A percentile compares a stretch with the other conserved stretches of the same genome.
Evolutionary conservation across 2,113 vertebrate genomes (phyloP).

Genomic region (Setophaga kirtlandii): DNA sequence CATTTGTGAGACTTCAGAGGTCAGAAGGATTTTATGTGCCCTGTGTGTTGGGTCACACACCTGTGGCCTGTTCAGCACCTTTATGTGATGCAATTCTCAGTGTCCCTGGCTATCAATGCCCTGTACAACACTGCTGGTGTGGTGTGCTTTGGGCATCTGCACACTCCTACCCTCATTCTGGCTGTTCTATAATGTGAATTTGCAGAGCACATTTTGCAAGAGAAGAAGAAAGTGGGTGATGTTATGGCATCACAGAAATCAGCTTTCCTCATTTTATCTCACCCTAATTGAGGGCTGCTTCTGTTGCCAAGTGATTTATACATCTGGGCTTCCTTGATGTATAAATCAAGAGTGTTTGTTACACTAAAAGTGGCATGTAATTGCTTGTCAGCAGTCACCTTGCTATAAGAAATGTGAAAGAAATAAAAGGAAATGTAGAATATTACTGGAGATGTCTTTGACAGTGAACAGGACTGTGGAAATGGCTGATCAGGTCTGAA

Average conservation of each 20-base stretch:
- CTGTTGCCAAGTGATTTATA: constrained; percentile 14
- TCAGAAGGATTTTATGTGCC: background rate
- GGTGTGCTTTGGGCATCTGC: background rate
- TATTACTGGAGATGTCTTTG: background rate
- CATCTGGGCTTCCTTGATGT: background rate
- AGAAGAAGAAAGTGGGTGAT: background rate
- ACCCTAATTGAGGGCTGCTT: constrained; percentile 4
- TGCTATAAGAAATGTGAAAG: background rate
- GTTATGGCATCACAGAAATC: background rate
- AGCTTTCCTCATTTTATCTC: background rate
- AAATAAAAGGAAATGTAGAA: constrained; percentile 3
- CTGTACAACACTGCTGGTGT: background rate
- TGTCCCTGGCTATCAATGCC: background rate
- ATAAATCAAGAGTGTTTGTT: constrained; percentile 25
- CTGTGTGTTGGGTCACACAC: background rate
- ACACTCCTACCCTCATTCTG: background rate
- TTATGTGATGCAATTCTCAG: background rate
- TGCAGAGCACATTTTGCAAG: background rate
- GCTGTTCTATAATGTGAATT: rapidly evolving
- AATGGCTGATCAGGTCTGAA: background rate
- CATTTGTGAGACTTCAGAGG: background rate
- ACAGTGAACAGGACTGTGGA: background rate
- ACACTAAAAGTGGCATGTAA: background rate
- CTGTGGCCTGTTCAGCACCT: background rate
- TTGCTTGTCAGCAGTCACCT: constrained; percentile 24